Evolutionary conservation across 2,888 invertebrate genomes (phyloP).

Genomic region (Augochlorella aurata): DNA sequence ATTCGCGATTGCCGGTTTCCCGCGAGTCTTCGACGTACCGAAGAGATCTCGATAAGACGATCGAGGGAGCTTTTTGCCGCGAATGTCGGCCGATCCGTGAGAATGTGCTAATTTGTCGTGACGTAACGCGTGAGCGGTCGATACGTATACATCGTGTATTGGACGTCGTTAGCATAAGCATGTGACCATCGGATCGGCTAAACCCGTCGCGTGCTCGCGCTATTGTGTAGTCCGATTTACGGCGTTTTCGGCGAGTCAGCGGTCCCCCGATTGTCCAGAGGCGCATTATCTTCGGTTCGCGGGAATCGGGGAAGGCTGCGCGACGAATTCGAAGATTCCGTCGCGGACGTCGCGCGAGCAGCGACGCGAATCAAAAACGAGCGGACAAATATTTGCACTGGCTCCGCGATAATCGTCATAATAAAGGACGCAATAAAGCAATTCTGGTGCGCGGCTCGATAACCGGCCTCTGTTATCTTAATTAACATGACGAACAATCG

Average conservation of each 20-base stretch:
- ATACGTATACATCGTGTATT: slow-evolving; percentile 48
- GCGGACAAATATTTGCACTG: slow-evolving; percentile 15
- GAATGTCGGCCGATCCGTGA: slow-evolving; percentile 17
- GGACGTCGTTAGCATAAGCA: slow-evolving; percentile 66
- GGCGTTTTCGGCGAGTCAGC: slow-evolving; percentile 7
- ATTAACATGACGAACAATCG: slow-evolving; percentile 20
- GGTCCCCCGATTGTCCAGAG: neutral
- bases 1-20: too few species aligned
- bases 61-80: slow-evolving; percentile 1
- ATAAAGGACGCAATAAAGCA: slow-evolving; percentile 25
- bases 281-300: neutral
- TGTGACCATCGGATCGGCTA: slow-evolving; percentile 59
- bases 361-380: too few species aligned
- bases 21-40: too few species aligned
- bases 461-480: slow-evolving; percentile 37
- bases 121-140: slow-evolving; percentile 51
- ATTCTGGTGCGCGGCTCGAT: slow-evolving; percentile 11
- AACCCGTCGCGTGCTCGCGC: slow-evolving; percentile 58
- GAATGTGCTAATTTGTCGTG: slow-evolving; percentile 64
- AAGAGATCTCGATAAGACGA: too few species aligned
- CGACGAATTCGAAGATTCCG: neutral
- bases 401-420: slow-evolving; percentile 15
- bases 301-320: neutral
- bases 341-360: neutral
- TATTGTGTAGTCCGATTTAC: neutral